A percentile compares a stretch with the other conserved stretches of the same genome.
Evolutionary conservation across 2,797 vertebrate genomes (phyloP).

Genomic region (Acrossocheilus fasciatus): DNA sequence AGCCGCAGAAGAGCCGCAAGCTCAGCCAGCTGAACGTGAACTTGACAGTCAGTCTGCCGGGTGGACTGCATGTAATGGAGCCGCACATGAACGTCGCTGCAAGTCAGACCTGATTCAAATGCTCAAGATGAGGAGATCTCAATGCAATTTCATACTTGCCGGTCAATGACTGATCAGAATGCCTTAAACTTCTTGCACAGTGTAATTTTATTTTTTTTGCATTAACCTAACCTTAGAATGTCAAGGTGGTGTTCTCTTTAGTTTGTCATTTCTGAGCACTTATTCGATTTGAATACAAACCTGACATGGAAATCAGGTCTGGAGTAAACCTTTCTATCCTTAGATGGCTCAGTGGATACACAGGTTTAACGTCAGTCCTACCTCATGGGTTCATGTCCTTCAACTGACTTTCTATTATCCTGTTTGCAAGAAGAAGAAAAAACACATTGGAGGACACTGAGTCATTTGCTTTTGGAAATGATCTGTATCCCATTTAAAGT

Average conservation of each 20-base stretch:
- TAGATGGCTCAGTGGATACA: conserved; percentile 55
- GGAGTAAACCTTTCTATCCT: conserved; percentile 56
- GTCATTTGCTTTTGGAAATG: conserved; percentile 33
- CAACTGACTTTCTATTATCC: conserved; percentile 35
- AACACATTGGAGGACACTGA: background rate
- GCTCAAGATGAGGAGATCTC: background rate
- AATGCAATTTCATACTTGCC: background rate
- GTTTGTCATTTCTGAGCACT: conserved; percentile 57
- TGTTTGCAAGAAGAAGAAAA: background rate
- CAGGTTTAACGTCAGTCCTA: conserved; percentile 45
- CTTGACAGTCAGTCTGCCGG: conserved; percentile 50
- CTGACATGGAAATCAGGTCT: conserved; percentile 65
- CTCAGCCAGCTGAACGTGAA: conserved; percentile 48
- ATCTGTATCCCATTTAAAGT: background rate
- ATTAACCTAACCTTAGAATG: conserved; percentile 42
- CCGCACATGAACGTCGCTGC: background rate
- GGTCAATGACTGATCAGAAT: background rate
- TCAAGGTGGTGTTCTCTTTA: conserved; percentile 51
- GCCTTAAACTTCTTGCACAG: background rate
- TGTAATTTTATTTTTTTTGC: background rate
- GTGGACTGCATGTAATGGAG: conserved; percentile 4
- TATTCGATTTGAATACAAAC: conserved; percentile 61
- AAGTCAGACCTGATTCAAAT: conserved; percentile 8
- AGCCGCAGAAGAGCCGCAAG: conserved; percentile 25
- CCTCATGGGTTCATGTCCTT: conserved; percentile 15